These are phyloP conservation scores for Lutraria rhynchaena DNA, from an alignment of 1,140 invertebrate species.

Conservation along the genomic window DNA sequence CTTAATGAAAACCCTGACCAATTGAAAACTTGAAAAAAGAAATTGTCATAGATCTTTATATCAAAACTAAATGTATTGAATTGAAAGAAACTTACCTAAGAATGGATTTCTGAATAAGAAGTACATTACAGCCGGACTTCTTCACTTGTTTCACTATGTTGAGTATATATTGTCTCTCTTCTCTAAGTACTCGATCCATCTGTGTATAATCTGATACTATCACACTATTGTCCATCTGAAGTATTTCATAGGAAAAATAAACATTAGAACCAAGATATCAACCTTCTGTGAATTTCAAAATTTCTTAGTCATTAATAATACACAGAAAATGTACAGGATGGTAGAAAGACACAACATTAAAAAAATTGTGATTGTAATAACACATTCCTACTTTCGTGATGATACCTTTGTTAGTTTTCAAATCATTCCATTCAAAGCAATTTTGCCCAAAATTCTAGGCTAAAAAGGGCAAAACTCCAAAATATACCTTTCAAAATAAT, in stretches of 20 bases:
- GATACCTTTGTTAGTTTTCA: no score
- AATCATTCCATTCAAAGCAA: no score
- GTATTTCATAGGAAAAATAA: no score
- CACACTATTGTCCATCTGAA: constrained; percentile 98
- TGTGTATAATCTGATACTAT: constrained; percentile 99
- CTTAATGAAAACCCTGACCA: no score
- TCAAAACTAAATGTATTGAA: no score
- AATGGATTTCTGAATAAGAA: constrained; percentile 99
- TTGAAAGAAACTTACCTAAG: constrained; percentile 90
- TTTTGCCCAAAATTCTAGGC: no score
- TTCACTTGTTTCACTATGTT: constrained; percentile 99
- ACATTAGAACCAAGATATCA: neutral
- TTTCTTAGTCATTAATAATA: neutral
- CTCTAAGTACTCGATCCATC: constrained; percentile 99
- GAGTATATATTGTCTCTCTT: constrained; percentile 98
- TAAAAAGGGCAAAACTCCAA: no score
- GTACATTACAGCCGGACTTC: constrained; percentile 98
- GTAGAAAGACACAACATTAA: neutral
- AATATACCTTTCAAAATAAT: no score
- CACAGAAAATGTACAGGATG: neutral
- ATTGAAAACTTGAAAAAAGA: no score
- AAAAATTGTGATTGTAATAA: no score
- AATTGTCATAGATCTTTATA: no score
- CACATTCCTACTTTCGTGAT: no score
- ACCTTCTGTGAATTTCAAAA: neutral